phyloP scores from a whole-genome alignment of 2,888 invertebrate genomes.

The Shargacucullia verbasci region DNA sequence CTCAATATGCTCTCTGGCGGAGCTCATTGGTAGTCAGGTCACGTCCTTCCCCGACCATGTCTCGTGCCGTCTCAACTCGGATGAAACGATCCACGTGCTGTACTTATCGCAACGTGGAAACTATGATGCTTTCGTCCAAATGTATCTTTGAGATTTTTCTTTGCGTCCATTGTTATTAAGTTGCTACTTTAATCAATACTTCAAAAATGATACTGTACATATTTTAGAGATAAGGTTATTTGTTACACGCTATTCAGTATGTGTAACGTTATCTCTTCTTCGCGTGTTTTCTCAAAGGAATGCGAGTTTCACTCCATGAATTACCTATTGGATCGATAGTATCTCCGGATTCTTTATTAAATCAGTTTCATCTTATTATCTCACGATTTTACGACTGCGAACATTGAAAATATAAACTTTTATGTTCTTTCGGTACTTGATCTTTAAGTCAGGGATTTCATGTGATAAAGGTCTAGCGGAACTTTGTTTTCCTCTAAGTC shows the following conservation, averaged over 20 bases:
- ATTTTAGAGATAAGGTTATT: slow-evolving; percentile 35
- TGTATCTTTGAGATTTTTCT: slow-evolving; percentile 19
- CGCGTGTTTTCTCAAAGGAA: slow-evolving; percentile 38
- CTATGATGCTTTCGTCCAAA: slow-evolving; percentile 37
- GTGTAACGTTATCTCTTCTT: slow-evolving; percentile 23
- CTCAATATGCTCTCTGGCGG: slow-evolving; percentile 68
- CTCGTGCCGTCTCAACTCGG: slow-evolving; percentile 65
- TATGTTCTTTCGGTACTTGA: slow-evolving; percentile 11
- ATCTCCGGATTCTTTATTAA: slow-evolving; percentile 29
- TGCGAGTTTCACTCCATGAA: slow-evolving; percentile 47
- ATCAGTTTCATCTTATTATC: slow-evolving; percentile 26
- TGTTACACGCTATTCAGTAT: slow-evolving; percentile 17
- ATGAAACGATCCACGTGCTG: slow-evolving; percentile 69
- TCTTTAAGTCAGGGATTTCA: background rate
- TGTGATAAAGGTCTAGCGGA: background rate
- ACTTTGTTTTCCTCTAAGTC: too few relatives aligned
- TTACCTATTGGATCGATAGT: slow-evolving; percentile 40
- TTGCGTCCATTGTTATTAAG: slow-evolving; percentile 18
- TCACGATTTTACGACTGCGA: slow-evolving; percentile 23
- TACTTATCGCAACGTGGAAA: slow-evolving; percentile 58
- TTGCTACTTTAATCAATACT: slow-evolving; percentile 1
- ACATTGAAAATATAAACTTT: slow-evolving; percentile 19
- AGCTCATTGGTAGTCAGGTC: slow-evolving; percentile 71
- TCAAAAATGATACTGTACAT: too few relatives aligned
- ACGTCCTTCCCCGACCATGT: slow-evolving; percentile 68